Base-by-base conservation (phyloP, 2,113 vertebrate genomes). In the Leucosticte australis region DNA sequence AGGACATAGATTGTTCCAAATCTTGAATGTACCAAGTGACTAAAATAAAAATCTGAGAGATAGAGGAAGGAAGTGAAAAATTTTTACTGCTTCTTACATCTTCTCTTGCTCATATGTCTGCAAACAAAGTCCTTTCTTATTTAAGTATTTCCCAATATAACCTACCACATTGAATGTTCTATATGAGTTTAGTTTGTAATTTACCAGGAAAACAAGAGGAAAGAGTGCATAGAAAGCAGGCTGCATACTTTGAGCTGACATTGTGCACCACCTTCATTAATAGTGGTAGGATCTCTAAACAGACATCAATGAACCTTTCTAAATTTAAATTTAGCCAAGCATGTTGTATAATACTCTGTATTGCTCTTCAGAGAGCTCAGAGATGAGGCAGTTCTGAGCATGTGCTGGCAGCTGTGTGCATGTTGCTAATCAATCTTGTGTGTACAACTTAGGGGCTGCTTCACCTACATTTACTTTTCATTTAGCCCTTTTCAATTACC, bases 391-490 rank as follows among this genome's bases (percentile, higher is more conserved):
- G 35, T 10, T 86, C 28, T 65, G 30, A 53, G 63, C 27, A 27
- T 0, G 0, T 69, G 33, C 46, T 2, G 6, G 47, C 59, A 70
- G 55, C 6, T 65, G 27, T 18, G 4, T 46, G 67, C 10, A 2
- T 21, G 31, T n/a, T 80, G 63, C 55, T 73, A 15, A 64, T 56
- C 4, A 6, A 2, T 86, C 33, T 56, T 50, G 26, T 67, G 44
- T 49, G 26, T 47, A 44, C 74, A 73, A n/a, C 33, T 35, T 35
- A 35, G 4, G 8, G 24, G 21, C 55, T 89, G 37, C 53, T 86
- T 90, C 47, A 67, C 47, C 71, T 70, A 22, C 41, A 4, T 67
- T 63, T 60, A 26, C 30, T 87, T 89, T 74, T 87, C 47, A 89
- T 86, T 93, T 83, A 89, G 16, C 26, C 23, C 39, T 39, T 87